Evolutionary conservation across 2,797 vertebrate species (phyloP).

Genomic region (Molothrus ater): DNA sequence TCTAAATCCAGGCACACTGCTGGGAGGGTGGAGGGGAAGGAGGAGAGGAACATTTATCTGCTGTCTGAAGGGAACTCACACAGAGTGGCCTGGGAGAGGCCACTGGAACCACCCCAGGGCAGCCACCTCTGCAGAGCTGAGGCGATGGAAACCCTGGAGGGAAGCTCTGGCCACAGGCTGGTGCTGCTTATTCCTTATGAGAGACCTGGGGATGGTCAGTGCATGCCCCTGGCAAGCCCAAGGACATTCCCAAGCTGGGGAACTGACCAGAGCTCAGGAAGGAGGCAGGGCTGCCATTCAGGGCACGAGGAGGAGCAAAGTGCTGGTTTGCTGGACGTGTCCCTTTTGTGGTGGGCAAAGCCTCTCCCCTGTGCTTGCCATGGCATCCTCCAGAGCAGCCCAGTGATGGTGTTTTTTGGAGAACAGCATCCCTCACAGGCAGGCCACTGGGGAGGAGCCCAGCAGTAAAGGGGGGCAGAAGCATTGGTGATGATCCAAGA

Average conservation of each 20-base stretch:
- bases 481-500: background rate
- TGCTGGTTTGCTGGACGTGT: accelerated
- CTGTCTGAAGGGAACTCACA: background rate
- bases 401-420: background rate
- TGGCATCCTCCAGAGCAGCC: background rate
- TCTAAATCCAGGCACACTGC: accelerated
- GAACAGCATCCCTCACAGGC: background rate
- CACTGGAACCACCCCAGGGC: background rate
- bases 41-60: background rate
- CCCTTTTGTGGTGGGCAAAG: background rate
- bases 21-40: background rate
- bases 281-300: background rate
- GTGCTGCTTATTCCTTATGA: background rate
- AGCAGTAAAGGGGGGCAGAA: background rate
- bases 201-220: background rate
- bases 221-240: background rate
- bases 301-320: background rate
- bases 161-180: background rate
- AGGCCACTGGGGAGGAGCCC: background rate
- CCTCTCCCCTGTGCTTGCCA: background rate
- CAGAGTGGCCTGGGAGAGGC: background rate
- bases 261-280: background rate
- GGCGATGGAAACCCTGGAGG: background rate
- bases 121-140: background rate
- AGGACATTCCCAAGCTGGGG: background rate